These are phyloP conservation scores for Coenonympha glycerion DNA, from an alignment of 2,888 invertebrate species.

Conservation along the genomic window DNA sequence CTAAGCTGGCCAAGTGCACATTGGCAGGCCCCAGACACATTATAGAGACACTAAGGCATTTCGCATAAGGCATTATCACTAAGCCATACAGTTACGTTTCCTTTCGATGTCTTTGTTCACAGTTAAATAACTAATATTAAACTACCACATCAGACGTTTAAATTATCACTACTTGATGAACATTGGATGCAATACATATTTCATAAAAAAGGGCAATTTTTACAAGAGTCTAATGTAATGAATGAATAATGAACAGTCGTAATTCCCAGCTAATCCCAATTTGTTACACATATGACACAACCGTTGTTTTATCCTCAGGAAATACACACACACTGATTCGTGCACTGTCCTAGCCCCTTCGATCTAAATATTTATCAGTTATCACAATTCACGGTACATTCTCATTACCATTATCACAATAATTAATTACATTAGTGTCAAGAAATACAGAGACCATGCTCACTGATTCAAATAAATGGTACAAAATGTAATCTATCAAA, in stretches of 20 bases:
- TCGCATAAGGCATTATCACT: no score
- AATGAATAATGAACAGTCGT: background rate
- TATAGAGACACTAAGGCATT: no score
- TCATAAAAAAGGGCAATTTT: background rate
- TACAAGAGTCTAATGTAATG: background rate
- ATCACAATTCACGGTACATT: constrained; percentile 15
- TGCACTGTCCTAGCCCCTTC: constrained; percentile 26
- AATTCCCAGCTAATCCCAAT: background rate
- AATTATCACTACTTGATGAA: background rate
- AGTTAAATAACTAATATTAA: no score
- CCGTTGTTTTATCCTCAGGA: background rate
- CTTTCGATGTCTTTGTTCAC: no score
- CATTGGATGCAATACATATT: background rate
- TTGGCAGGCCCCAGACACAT: no score
- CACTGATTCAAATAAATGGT: constrained; percentile 9
- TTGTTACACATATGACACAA: background rate
- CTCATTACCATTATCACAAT: constrained; percentile 23
- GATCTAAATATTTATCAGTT: no score
- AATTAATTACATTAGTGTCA: constrained; percentile 18
- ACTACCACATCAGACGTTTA: background rate
- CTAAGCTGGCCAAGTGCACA: no score
- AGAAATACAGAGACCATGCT: constrained; percentile 2
- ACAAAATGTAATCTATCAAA: constrained; percentile 2
- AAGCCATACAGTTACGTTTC: no score
- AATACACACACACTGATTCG: constrained; percentile 13